Evolutionary conservation across 1,140 invertebrate genomes (phyloP).

Genomic region (Thereuonema tuberculata): DNA sequence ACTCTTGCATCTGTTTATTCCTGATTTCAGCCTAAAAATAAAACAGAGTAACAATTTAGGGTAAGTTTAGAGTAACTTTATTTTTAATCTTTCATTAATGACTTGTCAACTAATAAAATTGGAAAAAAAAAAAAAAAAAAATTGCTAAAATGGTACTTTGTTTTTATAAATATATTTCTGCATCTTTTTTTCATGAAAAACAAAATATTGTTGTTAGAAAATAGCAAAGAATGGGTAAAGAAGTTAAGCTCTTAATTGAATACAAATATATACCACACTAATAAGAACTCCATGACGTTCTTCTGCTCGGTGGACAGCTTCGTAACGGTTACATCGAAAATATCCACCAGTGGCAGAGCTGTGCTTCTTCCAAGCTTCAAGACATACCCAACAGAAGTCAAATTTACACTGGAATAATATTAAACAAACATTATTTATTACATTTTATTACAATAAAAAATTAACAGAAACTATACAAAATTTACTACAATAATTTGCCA

Average conservation of each 20-base stretch:
- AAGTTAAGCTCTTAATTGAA: no score
- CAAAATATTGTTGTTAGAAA: no score
- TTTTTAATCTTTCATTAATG: no score
- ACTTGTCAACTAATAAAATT: no score
- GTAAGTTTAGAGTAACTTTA: not conserved
- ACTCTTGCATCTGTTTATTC: conserved; percentile 44
- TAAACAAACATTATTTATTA: conserved; percentile 9
- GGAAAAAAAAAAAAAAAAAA: not conserved
- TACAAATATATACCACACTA: conserved; percentile 35
- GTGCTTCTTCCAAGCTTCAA: conserved; percentile 59
- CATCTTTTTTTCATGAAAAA: no score
- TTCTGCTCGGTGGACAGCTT: conserved; percentile 49
- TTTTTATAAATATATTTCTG: not conserved
- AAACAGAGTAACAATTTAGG: conserved; percentile 1
- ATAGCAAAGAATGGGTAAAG: no score
- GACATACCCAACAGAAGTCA: conserved; percentile 62
- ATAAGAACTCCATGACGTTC: conserved; percentile 44
- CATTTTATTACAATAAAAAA: not conserved
- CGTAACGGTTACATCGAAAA: conserved; percentile 54
- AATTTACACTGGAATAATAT: conserved; percentile 48
- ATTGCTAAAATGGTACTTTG: not conserved
- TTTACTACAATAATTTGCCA: not conserved
- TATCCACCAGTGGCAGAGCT: conserved; percentile 56
- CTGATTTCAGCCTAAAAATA: conserved; percentile 38
- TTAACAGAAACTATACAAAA: not conserved